A percentile compares a stretch with the other conserved stretches of the same genome.
phyloP scores from a whole-genome alignment of 2,888 invertebrate genomes.

The Zaprionus bogoriensis region DNA sequence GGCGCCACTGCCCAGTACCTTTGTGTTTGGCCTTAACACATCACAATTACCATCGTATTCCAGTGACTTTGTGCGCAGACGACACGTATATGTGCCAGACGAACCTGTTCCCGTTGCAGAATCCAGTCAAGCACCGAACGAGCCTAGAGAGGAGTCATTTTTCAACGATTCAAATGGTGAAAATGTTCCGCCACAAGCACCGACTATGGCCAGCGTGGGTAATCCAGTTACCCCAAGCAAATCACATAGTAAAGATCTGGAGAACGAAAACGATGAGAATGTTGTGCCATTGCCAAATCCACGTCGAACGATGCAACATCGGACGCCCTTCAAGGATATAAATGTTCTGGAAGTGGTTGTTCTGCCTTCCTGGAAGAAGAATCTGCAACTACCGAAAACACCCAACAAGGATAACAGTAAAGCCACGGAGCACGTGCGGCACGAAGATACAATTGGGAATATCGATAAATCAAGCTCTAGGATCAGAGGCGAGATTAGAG shows the following conservation, averaged over 20 bases:
- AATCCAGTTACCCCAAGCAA: background rate
- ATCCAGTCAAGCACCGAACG: background rate
- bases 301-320: slow-evolving; percentile 57
- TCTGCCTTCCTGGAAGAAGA: slow-evolving; percentile 70
- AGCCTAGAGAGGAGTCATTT: background rate
- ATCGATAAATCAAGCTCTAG: no score
- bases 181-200: slow-evolving; percentile 67
- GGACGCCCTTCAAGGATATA: slow-evolving; percentile 78
- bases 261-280: slow-evolving; percentile 46
- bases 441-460: no score
- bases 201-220: background rate
- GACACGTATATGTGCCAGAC: slow-evolving; percentile 59
- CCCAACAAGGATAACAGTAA: background rate
- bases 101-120: background rate
- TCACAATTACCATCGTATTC: slow-evolving; percentile 81
- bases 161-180: slow-evolving; percentile 78
- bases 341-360: slow-evolving; percentile 78
- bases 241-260: slow-evolving; percentile 24
- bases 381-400: slow-evolving; percentile 25
- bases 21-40: slow-evolving; percentile 73
- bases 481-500: no score
- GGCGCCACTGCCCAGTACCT: slow-evolving; percentile 69
- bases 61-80: slow-evolving; percentile 73
- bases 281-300: slow-evolving; percentile 72
- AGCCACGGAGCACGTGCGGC: slow-evolving; percentile 1